Percentiles rank a stretch among this genome's conserved stretches.
Evolutionary conservation across 2,797 vertebrate species (phyloP).

Genomic region (Liparis tanakae): DNA sequence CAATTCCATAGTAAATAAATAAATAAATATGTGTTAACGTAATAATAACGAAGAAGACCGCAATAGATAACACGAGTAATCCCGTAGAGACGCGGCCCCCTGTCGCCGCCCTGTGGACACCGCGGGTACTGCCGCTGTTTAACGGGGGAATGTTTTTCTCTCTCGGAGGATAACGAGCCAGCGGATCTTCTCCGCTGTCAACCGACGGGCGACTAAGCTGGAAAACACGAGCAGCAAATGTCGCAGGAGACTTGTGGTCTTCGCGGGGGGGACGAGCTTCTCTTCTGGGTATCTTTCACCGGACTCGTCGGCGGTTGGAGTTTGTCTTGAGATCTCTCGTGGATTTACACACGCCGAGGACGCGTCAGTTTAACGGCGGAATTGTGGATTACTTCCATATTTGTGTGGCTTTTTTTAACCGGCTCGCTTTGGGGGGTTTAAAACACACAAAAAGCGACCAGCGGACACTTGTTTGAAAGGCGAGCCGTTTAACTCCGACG

Average conservation of each 20-base stretch:
- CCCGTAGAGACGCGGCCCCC: neutral
- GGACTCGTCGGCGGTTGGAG: conserved; percentile 44
- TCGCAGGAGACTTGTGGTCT: neutral
- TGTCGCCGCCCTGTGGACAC: conserved; percentile 61
- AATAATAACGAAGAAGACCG: too few relatives aligned
- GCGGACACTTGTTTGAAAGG: too few relatives aligned
- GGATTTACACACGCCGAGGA: too few relatives aligned
- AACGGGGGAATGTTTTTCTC: conserved; percentile 64
- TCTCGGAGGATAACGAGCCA: conserved; percentile 50
- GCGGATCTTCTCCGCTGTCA: conserved; percentile 37
- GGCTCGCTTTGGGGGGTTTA: too few relatives aligned
- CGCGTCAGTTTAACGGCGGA: too few relatives aligned
- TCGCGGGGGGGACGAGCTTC: neutral
- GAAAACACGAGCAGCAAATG: neutral
- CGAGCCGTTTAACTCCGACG: too few relatives aligned
- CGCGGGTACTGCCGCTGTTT: neutral
- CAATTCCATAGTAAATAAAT: too few relatives aligned
- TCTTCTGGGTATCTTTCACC: conserved; percentile 41
- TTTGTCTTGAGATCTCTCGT: conserved; percentile 40
- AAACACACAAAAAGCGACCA: too few relatives aligned
- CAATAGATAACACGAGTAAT: too few relatives aligned
- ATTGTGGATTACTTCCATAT: too few relatives aligned
- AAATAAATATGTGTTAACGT: too few relatives aligned
- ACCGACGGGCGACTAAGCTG: conserved; percentile 1
- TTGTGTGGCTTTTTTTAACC: too few relatives aligned